Base-by-base conservation (phyloP, 1,140 invertebrate species). In the Pseudomyrmex sp. region DNA sequence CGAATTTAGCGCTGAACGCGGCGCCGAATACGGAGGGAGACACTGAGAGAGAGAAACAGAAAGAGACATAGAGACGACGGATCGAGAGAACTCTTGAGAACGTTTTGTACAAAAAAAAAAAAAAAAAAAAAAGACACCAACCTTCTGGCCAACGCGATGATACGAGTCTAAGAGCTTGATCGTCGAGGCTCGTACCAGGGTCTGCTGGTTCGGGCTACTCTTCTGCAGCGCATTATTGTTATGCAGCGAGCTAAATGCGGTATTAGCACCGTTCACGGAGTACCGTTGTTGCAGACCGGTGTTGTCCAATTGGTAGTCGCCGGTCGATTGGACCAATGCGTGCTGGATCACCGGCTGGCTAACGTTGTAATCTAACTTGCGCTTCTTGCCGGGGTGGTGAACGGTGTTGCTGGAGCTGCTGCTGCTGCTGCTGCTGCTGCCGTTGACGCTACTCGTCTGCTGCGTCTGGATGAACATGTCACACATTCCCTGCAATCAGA, bases 101-200 rank as follows among this genome's bases (percentile, higher is more conserved):
- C 35, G 35, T 35, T 35, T 35, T 35, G 35, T 13, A 9, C 61
- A 35, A 3, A 26, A 4, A 26, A 26, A 26, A 26, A 26, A 26
- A 2, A 26, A 4, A 26, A 26, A 26, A 26, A 35, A 35, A 63
- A 72, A 83, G 73, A 58, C 52, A 89, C 89, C 69, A 95, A 96
- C 96, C 95, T 96, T 96, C 92, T 96, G 96, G 91, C 96, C 96
- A 92, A 96, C 96, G 91, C 96, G 96, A 88, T 96, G 96, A 92
- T 96, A 96, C 84, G 96, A 96, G 91, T 97, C 96, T 95, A 97
- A 93, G 87, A 97, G 94, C 94, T 97, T 97, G 92, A 97, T 96
- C 85, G 96, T 96, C 77, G 96, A 96, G 87, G 96, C 95, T 89
- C 96, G 95, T 88, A 97, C 95, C 92, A 96, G 95, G 90, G 95